Evolutionary conservation across 2,888 invertebrate species (phyloP).

Genomic region (Stomorhina lunata): DNA sequence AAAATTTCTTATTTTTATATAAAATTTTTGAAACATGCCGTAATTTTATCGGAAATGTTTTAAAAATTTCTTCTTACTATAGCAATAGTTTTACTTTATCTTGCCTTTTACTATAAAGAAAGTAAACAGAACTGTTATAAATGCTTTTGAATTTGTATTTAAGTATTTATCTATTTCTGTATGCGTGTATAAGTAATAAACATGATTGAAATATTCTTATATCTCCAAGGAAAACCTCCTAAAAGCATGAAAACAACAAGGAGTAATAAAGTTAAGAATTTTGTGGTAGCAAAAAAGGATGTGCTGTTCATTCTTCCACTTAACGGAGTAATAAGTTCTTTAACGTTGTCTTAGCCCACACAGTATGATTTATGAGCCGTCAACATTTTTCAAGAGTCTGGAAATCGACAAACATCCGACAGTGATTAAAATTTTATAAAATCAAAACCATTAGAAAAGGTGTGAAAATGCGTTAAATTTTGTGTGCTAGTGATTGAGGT

Average conservation of each 20-base stretch:
- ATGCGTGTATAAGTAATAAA: neutral
- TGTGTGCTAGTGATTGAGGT: neutral
- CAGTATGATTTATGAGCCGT: conserved; percentile 39
- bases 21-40: too few species aligned
- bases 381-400: conserved; percentile 3
- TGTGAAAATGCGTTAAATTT: neutral
- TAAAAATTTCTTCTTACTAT: neutral
- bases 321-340: conserved; percentile 17
- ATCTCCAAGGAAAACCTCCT: neutral
- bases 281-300: neutral
- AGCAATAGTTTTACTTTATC: neutral
- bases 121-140: too few species aligned
- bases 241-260: neutral
- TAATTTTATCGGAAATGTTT: neutral
- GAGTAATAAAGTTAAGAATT: neutral
- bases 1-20: too few species aligned
- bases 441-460: neutral
- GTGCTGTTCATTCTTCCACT: too few species aligned
- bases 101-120: too few species aligned
- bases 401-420: neutral
- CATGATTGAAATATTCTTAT: conserved; percentile 19
- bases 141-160: neutral
- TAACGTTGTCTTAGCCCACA: neutral
- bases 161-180: neutral
- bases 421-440: conserved; percentile 32